Percentiles rank a stretch among this genome's conserved stretches.
Evolutionary conservation across 2,113 vertebrate species (phyloP).

Genomic region (Pituophis catenifer): DNA sequence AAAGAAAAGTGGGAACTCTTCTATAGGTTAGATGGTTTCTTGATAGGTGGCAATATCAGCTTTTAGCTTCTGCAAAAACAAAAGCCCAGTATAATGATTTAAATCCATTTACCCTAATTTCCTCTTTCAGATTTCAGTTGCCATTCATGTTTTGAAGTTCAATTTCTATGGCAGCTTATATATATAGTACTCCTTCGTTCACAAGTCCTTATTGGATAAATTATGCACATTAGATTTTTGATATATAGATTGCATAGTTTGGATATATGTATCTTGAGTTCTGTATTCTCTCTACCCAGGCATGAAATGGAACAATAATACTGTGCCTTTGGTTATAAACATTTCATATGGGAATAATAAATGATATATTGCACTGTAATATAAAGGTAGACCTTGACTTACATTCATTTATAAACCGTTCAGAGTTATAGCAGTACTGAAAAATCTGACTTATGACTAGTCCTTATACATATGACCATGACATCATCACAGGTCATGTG

Average conservation of each 20-base stretch:
- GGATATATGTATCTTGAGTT: background rate
- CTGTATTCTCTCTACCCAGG: background rate
- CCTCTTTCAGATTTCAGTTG: background rate
- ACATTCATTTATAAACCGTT: background rate
- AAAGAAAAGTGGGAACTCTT: background rate
- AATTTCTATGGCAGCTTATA: background rate
- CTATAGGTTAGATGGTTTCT: background rate
- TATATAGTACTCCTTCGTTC: background rate
- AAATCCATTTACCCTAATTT: background rate
- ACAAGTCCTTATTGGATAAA: background rate
- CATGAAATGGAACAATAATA: background rate
- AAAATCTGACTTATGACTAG: background rate
- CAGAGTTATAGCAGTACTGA: background rate
- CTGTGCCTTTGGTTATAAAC: background rate
- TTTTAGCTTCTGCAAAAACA: background rate
- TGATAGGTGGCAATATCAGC: background rate
- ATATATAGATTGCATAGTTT: background rate
- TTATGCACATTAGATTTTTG: background rate
- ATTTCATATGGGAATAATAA: background rate
- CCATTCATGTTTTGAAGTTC: background rate
- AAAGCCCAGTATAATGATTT: background rate
- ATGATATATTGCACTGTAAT: background rate
- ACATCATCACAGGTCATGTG: background rate
- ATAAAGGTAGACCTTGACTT: background rate
- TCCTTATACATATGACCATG: background rate